Percentiles rank a stretch among this genome's conserved stretches.
phyloP scores from a whole-genome alignment of 2,797 vertebrate genomes.

The Rhynchonycteris naso region DNA sequence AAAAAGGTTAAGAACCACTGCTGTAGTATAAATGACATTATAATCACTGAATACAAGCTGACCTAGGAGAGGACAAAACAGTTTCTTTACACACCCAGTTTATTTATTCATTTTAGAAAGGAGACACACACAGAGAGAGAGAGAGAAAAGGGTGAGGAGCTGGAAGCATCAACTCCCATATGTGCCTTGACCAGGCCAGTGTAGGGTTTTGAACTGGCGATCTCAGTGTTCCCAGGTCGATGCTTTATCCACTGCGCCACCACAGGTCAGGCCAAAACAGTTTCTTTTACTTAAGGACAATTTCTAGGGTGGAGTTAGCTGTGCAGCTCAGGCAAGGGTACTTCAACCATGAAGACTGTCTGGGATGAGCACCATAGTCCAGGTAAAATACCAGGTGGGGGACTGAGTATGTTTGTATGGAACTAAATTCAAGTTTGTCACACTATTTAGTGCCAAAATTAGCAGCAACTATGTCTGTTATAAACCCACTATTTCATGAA shows the following conservation, averaged over 20 bases:
- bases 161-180: too few relatives aligned
- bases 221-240: too few relatives aligned
- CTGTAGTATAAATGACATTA: too few relatives aligned
- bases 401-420: background rate
- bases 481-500: background rate
- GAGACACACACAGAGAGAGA: too few relatives aligned
- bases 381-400: fast-evolving
- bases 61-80: background rate
- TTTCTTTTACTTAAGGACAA: background rate
- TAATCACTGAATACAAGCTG: background rate
- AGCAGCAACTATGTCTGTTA: background rate
- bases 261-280: background rate
- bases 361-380: background rate
- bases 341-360: background rate
- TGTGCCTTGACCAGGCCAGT: too few relatives aligned
- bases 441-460: background rate
- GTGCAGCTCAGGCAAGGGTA: background rate
- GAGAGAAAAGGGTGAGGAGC: too few relatives aligned
- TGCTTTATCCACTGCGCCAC: too few relatives aligned
- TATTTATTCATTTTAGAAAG: too few relatives aligned
- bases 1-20: too few relatives aligned
- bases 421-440: background rate
- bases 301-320: background rate
- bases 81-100: too few relatives aligned
- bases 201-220: too few relatives aligned